phyloP scores from a whole-genome alignment of 2,113 vertebrate species.

The Copsychus sechellarum region DNA sequence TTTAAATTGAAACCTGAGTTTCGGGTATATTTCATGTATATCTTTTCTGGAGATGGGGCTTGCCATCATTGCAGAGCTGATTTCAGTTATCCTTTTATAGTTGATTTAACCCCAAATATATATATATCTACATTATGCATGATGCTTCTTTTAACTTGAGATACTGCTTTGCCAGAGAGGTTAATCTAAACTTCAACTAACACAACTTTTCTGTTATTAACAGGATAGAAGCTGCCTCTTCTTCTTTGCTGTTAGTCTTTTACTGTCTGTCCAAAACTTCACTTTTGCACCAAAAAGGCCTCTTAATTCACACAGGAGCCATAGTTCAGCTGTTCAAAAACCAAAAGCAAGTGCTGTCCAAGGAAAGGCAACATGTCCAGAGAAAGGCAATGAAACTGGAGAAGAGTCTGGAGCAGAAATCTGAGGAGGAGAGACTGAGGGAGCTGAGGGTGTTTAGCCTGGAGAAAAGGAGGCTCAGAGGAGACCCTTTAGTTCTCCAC shows the following conservation, averaged over 20 bases:
- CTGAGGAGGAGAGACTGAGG: not conserved
- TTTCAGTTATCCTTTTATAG: not conserved
- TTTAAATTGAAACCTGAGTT: not conserved
- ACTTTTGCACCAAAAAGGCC: not conserved
- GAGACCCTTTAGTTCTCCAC: not conserved
- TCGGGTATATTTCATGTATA: not conserved
- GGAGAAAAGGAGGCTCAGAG: not conserved
- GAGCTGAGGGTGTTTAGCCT: not conserved
- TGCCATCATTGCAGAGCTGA: not conserved
- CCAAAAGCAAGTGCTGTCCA: not conserved
- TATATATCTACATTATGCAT: not conserved
- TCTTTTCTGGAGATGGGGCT: not conserved
- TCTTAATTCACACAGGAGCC: not conserved
- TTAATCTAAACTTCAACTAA: not conserved
- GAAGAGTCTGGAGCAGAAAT: not conserved
- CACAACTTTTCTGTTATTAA: not conserved
- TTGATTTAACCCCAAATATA: not conserved
- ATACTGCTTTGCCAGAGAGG: not conserved
- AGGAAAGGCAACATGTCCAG: not conserved
- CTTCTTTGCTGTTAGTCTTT: not conserved
- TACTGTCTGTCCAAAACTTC: not conserved
- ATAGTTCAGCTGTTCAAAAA: not conserved
- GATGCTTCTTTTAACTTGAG: not conserved
- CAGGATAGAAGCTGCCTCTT: not conserved
- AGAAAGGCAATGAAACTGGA: not conserved